Percentiles rank a stretch among this genome's conserved stretches.
Evolutionary conservation across 2,888 invertebrate species (phyloP).

Genomic region (Drosophila stalkeri): DNA sequence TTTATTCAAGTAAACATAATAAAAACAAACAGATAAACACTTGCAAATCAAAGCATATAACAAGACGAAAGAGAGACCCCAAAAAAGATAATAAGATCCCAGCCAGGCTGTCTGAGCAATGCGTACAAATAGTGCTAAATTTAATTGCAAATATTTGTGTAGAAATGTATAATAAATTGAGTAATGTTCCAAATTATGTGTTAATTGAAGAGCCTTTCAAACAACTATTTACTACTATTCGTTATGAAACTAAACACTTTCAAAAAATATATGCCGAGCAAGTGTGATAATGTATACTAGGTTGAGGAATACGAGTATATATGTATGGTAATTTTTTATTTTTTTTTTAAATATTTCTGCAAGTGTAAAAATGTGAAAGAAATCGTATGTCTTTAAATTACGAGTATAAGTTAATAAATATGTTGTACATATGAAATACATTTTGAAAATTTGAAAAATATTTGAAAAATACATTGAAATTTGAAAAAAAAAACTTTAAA

Average conservation of each 20-base stretch:
- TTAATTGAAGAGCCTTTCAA: conserved; percentile 3
- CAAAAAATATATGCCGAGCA: background rate
- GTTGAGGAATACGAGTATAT: background rate
- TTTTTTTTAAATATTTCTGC: background rate
- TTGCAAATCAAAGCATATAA: conserved; percentile 27
- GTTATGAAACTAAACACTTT: background rate
- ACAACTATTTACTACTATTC: background rate
- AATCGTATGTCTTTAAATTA: background rate
- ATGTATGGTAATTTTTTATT: background rate
- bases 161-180: background rate
- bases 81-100: conserved; percentile 7
- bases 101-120: conserved; percentile 32
- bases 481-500: no score
- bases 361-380: background rate
- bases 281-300: background rate
- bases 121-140: conserved; percentile 45
- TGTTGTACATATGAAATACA: background rate
- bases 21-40: conserved; percentile 35
- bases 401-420: background rate
- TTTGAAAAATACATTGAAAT: no score
- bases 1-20: conserved; percentile 56
- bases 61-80: conserved; percentile 37
- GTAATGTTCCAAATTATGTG: background rate
- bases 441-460: background rate
- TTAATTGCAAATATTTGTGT: conserved; percentile 29